Evolutionary conservation across 2,888 invertebrate genomes (phyloP).

Genomic region (Chymomyza caudatula): DNA sequence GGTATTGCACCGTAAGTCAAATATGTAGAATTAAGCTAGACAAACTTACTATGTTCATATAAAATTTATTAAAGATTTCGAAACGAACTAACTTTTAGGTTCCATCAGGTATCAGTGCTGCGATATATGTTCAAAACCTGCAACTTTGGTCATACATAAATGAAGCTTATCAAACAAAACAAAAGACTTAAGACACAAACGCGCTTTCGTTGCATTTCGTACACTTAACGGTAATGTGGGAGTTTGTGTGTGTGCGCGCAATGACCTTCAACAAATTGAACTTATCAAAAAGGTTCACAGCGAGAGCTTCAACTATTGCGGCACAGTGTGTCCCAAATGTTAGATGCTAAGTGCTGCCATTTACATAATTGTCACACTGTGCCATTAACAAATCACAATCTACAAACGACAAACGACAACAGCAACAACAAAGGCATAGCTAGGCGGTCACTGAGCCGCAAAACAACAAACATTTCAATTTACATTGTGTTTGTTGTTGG

Average conservation of each 20-base stretch:
- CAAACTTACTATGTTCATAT: no score
- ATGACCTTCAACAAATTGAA: conserved; percentile 7
- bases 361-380: conserved; percentile 71
- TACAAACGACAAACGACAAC: no score
- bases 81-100: no score
- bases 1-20: no score
- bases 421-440: conserved; percentile 16
- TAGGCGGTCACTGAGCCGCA: neutral
- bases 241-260: conserved; percentile 1
- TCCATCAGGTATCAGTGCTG: no score
- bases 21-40: no score
- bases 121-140: no score
- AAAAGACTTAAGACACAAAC: conserved; percentile 67
- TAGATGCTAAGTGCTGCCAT: conserved; percentile 53
- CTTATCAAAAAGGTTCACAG: conserved; percentile 6
- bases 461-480: conserved; percentile 56
- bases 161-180: no score
- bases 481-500: conserved; percentile 36
- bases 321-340: conserved; percentile 12
- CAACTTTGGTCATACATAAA: no score
- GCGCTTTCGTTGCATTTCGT: conserved; percentile 22
- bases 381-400: conserved; percentile 54
- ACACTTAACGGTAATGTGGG: conserved; percentile 49
- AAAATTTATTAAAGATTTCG: no score
- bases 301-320: conserved; percentile 14